Percentiles rank a stretch among this genome's conserved stretches.
phyloP scores from a whole-genome alignment of 2,888 invertebrate genomes.

The Bombyx huttoni region DNA sequence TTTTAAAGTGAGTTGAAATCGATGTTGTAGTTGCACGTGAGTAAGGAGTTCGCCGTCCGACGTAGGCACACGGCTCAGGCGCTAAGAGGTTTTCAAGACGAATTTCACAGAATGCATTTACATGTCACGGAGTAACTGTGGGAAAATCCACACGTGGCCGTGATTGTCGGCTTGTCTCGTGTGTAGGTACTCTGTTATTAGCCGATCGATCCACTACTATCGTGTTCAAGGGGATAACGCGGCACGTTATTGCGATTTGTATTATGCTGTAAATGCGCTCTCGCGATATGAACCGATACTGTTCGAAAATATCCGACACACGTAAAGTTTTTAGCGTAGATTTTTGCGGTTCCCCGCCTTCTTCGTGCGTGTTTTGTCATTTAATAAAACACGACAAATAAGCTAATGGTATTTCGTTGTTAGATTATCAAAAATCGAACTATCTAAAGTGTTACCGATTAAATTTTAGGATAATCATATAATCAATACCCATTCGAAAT shows the following conservation, averaged over 20 bases:
- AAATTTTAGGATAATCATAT: background rate
- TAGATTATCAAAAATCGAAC: background rate
- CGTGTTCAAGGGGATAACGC: background rate
- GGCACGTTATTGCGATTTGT: background rate
- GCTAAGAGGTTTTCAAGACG: conserved; percentile 60
- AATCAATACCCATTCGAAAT: background rate
- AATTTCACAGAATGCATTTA: conserved; percentile 58
- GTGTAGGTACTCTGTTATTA: conserved; percentile 28
- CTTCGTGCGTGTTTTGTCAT: background rate
- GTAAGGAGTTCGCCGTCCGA: background rate
- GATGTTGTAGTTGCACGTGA: background rate
- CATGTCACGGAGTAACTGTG: conserved; percentile 59
- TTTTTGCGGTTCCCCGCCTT: background rate
- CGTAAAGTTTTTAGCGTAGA: background rate
- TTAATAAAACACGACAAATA: background rate
- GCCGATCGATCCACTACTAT: conserved; percentile 26
- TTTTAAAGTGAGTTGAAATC: background rate
- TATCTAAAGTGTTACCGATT: background rate
- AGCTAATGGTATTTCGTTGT: background rate
- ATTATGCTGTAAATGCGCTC: background rate
- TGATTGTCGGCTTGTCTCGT: conserved; percentile 48
- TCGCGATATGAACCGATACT: too few relatives aligned
- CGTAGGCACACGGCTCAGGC: conserved; percentile 5
- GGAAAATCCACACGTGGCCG: conserved; percentile 51
- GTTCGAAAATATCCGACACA: background rate